A percentile compares a stretch with the other conserved stretches of the same genome.
Conservation (phyloP, 2,888 invertebrate species). For the Idaea dimidiata region DNA sequence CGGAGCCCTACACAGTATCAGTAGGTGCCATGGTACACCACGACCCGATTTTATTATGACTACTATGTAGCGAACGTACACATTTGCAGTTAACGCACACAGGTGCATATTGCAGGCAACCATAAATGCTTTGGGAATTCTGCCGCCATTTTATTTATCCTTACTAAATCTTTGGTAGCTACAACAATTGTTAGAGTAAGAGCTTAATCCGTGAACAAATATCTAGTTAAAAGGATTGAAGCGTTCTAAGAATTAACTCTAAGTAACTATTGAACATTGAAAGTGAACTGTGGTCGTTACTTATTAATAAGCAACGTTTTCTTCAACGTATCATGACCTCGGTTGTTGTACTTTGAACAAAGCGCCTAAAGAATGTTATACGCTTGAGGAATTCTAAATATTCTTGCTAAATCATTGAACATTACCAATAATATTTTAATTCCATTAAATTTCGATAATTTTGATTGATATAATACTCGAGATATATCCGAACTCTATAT, state of each 20-base stretch:
- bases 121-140: constrained; percentile 45
- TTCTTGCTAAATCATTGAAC: constrained; percentile 34
- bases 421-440: constrained; percentile 36
- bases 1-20: constrained; percentile 42
- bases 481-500: background rate
- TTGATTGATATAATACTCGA: background rate
- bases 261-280: background rate
- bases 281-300: constrained; percentile 9
- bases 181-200: no score
- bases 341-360: constrained; percentile 66
- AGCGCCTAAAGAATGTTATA: constrained; percentile 45
- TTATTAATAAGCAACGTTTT: constrained; percentile 10
- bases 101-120: constrained; percentile 38
- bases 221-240: background rate
- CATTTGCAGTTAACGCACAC: constrained; percentile 42
- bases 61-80: constrained; percentile 43
- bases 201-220: background rate
- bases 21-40: constrained; percentile 47
- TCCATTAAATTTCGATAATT: constrained; percentile 2
- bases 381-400: constrained; percentile 42
- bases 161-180: constrained; percentile 7
- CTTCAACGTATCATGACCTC: constrained; percentile 70
- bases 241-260: background rate
- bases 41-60: constrained; percentile 47
- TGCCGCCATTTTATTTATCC: constrained; percentile 50